Conservation (phyloP, 2,113 vertebrate species). For the Tautogolabrus adspersus region DNA sequence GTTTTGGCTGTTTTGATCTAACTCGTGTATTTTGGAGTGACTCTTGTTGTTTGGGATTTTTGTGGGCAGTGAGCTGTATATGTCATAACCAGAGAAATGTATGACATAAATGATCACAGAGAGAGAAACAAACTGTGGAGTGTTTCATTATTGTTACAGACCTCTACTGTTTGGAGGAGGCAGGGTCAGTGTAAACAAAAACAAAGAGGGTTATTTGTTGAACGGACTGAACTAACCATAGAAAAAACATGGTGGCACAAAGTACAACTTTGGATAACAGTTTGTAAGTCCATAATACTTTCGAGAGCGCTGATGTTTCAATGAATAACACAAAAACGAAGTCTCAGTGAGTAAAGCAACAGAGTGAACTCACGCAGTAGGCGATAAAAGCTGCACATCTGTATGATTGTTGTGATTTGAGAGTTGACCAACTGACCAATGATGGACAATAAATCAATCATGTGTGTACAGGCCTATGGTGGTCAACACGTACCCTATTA, state of each 20-base stretch:
- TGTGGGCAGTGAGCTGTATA: neutral
- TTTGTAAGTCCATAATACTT: neutral
- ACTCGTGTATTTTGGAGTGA: conserved; percentile 17
- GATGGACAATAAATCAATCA: neutral
- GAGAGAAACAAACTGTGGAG: neutral
- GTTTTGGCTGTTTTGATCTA: conserved; percentile 37
- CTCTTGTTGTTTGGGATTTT: conserved; percentile 20
- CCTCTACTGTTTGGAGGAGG: neutral
- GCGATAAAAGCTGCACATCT: too few species aligned
- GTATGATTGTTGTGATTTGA: neutral
- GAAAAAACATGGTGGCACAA: neutral
- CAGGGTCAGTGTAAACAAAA: neutral
- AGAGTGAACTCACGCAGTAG: too few species aligned
- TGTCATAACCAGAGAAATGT: conserved; percentile 53
- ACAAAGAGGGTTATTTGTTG: neutral
- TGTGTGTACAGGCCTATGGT: neutral
- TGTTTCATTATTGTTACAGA: neutral
- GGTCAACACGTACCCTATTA: conserved; percentile 37
- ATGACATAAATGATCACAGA: conserved; percentile 28
- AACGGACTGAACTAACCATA: neutral
- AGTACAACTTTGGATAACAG: neutral
- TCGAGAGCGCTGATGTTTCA: too few species aligned
- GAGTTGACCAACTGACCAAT: neutral
- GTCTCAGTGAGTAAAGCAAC: too few species aligned
- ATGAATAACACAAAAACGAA: too few species aligned